A percentile compares a stretch with the other conserved stretches of the same genome.
phyloP scores from a whole-genome alignment of 2,797 vertebrate species.

The Chelidonichthys spinosus region DNA sequence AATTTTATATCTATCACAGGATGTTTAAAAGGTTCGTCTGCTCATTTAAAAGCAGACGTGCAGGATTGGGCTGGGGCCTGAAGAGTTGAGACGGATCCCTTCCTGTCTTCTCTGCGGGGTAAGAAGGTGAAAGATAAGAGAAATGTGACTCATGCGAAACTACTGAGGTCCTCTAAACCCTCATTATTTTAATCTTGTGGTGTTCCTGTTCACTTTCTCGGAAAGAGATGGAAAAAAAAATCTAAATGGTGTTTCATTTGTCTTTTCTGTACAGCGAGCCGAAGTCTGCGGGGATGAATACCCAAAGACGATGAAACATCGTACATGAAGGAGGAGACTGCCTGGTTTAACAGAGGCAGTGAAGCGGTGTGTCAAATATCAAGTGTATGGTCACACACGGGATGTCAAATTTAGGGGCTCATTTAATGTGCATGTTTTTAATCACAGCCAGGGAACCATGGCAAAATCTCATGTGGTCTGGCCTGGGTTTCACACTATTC shows the following conservation, averaged over 20 bases:
- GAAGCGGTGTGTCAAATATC: constrained; percentile 26
- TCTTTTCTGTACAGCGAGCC: constrained; percentile 27
- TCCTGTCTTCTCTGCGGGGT: constrained; percentile 32
- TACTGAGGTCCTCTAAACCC: constrained; percentile 54
- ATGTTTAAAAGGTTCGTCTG: constrained; percentile 22
- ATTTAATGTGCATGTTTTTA: background rate
- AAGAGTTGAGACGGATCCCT: constrained; percentile 30
- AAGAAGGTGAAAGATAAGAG: constrained; percentile 48
- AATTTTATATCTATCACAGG: constrained; percentile 34
- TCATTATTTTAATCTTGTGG: constrained; percentile 55
- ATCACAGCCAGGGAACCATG: background rate
- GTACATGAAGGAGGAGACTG: constrained; percentile 18
- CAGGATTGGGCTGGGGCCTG: background rate
- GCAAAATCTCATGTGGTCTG: background rate
- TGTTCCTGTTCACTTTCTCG: constrained; percentile 42
- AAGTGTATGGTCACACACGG: background rate
- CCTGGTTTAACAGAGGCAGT: constrained; percentile 3
- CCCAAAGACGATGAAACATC: constrained; percentile 19
- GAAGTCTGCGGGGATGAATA: constrained; percentile 27
- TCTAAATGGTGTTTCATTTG: constrained; percentile 40
- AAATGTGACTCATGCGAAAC: constrained; percentile 50
- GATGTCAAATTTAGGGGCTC: background rate
- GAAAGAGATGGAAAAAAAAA: constrained; percentile 16
- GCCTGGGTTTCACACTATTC: too few relatives aligned
- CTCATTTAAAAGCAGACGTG: constrained; percentile 24